Percentiles rank a stretch among this genome's conserved stretches.
These are phyloP conservation scores for Nezara viridula DNA, from an alignment of 2,888 invertebrate species.

Conservation along the genomic window DNA sequence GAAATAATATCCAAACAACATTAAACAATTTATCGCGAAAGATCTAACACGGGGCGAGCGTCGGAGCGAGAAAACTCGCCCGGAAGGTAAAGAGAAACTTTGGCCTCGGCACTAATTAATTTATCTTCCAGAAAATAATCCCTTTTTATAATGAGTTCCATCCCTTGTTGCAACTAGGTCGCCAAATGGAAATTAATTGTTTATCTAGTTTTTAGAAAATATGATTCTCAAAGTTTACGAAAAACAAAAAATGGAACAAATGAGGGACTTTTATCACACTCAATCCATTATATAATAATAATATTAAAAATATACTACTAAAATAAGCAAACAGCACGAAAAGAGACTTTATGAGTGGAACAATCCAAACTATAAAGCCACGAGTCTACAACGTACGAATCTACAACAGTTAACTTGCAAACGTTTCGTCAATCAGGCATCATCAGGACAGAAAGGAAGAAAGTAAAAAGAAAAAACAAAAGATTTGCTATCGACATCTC, in stretches of 20 bases:
- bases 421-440: no score
- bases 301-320: no score
- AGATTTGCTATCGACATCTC: no score
- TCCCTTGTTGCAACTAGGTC: not conserved
- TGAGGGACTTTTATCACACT: not conserved
- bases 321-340: no score
- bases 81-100: conserved; percentile 30
- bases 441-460: no score
- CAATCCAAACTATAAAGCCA: no score
- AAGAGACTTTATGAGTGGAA: no score
- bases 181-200: not conserved
- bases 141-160: conserved; percentile 1
- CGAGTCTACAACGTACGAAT: no score
- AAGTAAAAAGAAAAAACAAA: no score
- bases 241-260: not conserved
- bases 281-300: no score
- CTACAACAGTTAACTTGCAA: no score
- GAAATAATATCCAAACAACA: not conserved
- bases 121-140: conserved; percentile 26
- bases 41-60: not conserved
- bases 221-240: not conserved
- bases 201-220: not conserved
- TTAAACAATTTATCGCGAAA: not conserved
- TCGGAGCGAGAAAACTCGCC: not conserved
- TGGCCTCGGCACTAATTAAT: not conserved